Percentiles rank a stretch among this genome's conserved stretches.
These are phyloP conservation scores for Heliocidaris tuberculata DNA, from an alignment of 35 echinoderm and acorn worm species.

Conservation along the genomic window DNA sequence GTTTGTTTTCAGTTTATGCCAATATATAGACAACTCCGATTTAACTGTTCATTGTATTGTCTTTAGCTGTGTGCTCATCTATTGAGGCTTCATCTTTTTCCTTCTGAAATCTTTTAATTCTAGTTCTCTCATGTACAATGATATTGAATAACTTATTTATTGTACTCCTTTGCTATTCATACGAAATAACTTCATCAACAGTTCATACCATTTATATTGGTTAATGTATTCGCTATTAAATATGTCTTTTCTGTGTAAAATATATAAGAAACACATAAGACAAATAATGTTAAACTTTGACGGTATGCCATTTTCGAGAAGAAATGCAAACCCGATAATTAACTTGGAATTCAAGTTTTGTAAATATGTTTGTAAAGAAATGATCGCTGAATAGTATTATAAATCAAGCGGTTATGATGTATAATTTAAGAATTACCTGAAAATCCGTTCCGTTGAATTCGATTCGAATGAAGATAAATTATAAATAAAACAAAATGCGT, in stretches of 20 bases:
- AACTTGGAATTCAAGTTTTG: not conserved
- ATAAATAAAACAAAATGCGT: constrained; percentile 28
- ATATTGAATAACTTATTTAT: constrained; percentile 1
- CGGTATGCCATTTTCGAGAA: constrained; percentile 36
- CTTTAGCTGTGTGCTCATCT: not conserved
- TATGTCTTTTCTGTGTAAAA: not conserved
- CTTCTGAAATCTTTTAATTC: not conserved
- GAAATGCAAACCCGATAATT: constrained; percentile 32
- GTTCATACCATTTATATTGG: not conserved
- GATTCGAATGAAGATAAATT: constrained; percentile 18
- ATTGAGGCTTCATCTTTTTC: not conserved
- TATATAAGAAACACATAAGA: not conserved
- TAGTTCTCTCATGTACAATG: not conserved
- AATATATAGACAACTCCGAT: not conserved
- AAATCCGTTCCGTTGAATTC: constrained; percentile 27
- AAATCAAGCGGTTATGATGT: constrained; percentile 11
- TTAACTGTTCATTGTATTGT: not conserved
- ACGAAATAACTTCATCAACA: not conserved
- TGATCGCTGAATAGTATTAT: not conserved
- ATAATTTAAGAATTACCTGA: constrained; percentile 29
- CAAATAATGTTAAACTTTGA: constrained; percentile 29
- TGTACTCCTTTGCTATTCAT: not conserved
- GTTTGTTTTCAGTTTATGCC: not conserved
- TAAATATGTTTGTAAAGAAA: constrained; percentile 19
- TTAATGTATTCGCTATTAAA: not conserved